Conservation (phyloP, 2,113 vertebrate species). For the human (Homo sapiens) region DNA sequence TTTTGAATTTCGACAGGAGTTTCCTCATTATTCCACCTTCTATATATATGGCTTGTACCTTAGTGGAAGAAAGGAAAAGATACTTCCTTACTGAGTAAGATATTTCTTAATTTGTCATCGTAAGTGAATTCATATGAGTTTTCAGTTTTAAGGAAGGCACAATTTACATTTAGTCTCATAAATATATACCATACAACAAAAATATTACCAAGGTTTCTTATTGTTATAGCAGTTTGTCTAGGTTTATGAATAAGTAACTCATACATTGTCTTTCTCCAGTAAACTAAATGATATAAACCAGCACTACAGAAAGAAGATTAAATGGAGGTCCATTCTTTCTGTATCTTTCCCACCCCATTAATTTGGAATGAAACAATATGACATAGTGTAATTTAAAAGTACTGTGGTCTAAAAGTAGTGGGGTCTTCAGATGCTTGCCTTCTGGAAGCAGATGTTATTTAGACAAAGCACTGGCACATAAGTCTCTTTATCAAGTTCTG, state of each 20-base stretch:
- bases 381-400: neutral
- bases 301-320: neutral
- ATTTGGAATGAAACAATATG: neutral
- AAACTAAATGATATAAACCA: neutral
- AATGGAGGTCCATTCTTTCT: neutral
- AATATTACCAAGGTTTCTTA: neutral
- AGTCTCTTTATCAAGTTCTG: neutral
- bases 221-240: neutral
- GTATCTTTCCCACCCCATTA: neutral
- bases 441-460: neutral
- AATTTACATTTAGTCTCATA: neutral
- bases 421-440: neutral
- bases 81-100: neutral
- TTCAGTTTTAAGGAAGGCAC: neutral
- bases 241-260: neutral
- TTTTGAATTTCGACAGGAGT: conserved; percentile 56
- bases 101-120: neutral
- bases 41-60: neutral
- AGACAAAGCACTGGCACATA: neutral
- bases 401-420: neutral
- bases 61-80: fast-evolving
- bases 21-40: conserved; percentile 25
- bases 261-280: neutral
- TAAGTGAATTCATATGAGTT: neutral
- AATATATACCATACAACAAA: neutral